A percentile compares a stretch with the other conserved stretches of the same genome.
Conservation (phyloP, 2,888 invertebrate species). For the Dynastes grantii region DNA sequence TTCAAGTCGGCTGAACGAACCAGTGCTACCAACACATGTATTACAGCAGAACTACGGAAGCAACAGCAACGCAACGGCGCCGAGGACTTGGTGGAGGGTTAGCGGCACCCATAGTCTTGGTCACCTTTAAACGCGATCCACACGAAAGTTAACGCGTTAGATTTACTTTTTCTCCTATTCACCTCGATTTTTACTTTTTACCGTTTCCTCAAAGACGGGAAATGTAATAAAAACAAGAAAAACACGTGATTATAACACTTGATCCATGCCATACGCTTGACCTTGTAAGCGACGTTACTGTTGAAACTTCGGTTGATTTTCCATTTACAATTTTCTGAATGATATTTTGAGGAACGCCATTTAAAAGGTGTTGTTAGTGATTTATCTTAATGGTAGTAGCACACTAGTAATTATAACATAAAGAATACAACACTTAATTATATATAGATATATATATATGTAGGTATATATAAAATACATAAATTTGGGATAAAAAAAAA, state of each 20-base stretch:
- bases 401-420: slow-evolving; percentile 1
- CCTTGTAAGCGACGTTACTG: slow-evolving; percentile 8
- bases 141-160: neutral
- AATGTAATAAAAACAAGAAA: slow-evolving; percentile 1
- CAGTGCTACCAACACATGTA: neutral
- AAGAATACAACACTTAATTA: slow-evolving; percentile 3
- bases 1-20: neutral
- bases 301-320: neutral
- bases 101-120: neutral
- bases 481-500: no score
- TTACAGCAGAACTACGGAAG: neutral
- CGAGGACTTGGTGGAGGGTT: neutral
- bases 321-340: neutral
- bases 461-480: slow-evolving; percentile 1
- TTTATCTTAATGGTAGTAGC: no score
- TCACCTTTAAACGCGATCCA: no score
- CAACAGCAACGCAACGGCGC: neutral
- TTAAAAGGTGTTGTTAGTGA: neutral
- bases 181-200: no score
- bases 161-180: no score
- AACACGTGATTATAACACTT: slow-evolving; percentile 6
- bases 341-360: neutral
- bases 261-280: slow-evolving; percentile 15
- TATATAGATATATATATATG: neutral
- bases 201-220: neutral